These are phyloP conservation scores for Coranthus polyacanthus DNA, from an alignment of 2,797 vertebrate species.

Conservation along the genomic window DNA sequence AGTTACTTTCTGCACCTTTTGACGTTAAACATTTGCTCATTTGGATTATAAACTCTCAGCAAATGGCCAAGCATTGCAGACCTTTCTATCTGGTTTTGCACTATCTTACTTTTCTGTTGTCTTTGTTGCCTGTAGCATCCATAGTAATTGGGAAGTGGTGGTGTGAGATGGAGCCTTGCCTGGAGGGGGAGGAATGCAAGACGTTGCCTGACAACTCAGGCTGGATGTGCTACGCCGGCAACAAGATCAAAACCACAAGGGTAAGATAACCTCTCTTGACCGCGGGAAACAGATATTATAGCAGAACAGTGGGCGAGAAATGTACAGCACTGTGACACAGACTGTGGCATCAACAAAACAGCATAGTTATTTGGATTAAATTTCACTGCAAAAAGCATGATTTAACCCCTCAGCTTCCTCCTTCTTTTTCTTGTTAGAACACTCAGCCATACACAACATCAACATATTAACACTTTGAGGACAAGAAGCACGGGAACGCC, in stretches of 20 bases:
- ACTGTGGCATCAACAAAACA: slow-evolving; percentile 25
- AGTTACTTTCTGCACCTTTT: slow-evolving; percentile 14
- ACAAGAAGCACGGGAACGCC: slow-evolving; percentile 41
- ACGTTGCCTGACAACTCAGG: slow-evolving; percentile 99
- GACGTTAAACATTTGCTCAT: slow-evolving; percentile 17
- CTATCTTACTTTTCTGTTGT: slow-evolving; percentile 55
- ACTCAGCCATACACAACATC: slow-evolving; percentile 86
- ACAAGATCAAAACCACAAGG: slow-evolving; percentile 99
- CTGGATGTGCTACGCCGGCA: slow-evolving; percentile 99
- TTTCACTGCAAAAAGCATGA: slow-evolving; percentile 39
- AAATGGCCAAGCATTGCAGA: slow-evolving; percentile 11
- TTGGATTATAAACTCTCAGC: background rate
- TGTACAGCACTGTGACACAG: slow-evolving; percentile 7
- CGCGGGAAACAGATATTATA: slow-evolving; percentile 38
- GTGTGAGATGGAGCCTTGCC: slow-evolving; percentile 99
- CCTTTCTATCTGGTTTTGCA: slow-evolving; percentile 34
- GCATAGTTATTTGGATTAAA: slow-evolving; percentile 15
- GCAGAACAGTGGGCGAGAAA: slow-evolving; percentile 39
- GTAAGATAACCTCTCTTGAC: slow-evolving; percentile 87
- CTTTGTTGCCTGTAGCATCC: slow-evolving; percentile 79
- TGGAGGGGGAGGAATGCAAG: slow-evolving; percentile 99
- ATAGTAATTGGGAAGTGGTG: slow-evolving; percentile 99
- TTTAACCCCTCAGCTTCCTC: slow-evolving; percentile 36
- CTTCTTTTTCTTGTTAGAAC: slow-evolving; percentile 77
- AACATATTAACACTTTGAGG: slow-evolving; percentile 69